Evolutionary conservation across 2,113 vertebrate species (phyloP).

Genomic region (Xiphophorus hellerii): DNA sequence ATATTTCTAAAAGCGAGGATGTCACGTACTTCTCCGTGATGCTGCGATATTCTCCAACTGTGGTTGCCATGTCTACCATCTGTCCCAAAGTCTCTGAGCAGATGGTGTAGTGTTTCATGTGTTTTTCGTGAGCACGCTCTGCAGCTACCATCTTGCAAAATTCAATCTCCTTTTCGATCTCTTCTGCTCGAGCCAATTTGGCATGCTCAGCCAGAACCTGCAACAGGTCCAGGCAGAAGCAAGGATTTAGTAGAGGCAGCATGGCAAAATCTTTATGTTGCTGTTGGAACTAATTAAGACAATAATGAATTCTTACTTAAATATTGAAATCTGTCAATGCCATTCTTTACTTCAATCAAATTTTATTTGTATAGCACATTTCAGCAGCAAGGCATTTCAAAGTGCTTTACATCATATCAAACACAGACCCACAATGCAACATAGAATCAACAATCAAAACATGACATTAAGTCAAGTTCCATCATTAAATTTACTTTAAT

Average conservation of each 20-base stretch:
- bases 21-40: constrained; percentile 87
- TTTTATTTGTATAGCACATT: no score
- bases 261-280: constrained; percentile 10
- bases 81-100: constrained; percentile 86
- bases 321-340: neutral
- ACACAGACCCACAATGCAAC: no score
- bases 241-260: constrained; percentile 24
- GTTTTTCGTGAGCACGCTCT: constrained; percentile 81
- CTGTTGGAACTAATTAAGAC: neutral
- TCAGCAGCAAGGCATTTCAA: no score
- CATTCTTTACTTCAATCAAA: no score
- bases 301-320: neutral
- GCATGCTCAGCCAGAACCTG: constrained; percentile 88
- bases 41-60: constrained; percentile 85
- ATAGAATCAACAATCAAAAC: no score
- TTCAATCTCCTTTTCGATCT: constrained; percentile 81
- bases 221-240: constrained; percentile 40
- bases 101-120: constrained; percentile 82
- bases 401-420: no score
- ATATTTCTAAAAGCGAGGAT: constrained; percentile 3
- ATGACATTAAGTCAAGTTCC: no score
- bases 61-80: constrained; percentile 88
- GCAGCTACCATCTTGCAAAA: constrained; percentile 75
- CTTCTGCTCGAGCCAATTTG: constrained; percentile 80
- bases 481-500: no score